Base-by-base conservation (phyloP, 1,140 invertebrate genomes). In the Cecropterus lyciades region DNA sequence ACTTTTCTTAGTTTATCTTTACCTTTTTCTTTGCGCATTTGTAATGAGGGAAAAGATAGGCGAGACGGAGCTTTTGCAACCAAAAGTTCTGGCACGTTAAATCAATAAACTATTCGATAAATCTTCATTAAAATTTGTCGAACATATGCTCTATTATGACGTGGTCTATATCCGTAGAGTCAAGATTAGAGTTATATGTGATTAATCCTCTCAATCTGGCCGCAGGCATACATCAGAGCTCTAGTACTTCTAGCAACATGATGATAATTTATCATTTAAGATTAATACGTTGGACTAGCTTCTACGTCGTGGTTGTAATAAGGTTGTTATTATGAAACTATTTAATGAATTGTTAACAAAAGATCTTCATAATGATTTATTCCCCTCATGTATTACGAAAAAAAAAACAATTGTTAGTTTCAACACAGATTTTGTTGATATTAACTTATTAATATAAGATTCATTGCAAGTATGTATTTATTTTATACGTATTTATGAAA, bases 241-340 rank as follows among this genome's bases (percentile, higher is more conserved):
- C 7, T 52, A 16, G 14, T n/a, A n/a, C n/a, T 53, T 53, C 14
- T 37, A 33, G 14, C 24, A 17, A 37, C 49, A 24, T 52, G 51
- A 17, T 11, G 30, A 53, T 40, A 27, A 53, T 53, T 53, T 16
- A 37, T 53, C 51, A 53, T 53, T 16, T 4, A 15, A 37, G 51
- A 53, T 53, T 53, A 53, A 53, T 55, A 55, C 33, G 37, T 55
- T 55, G 11, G 6, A 6, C n/a, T 14, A 14, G 40, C 40, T 43
- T 4, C n/a, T 43, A 43, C 13, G 11, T 43, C 13, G n/a, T 5
- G 40, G 40, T 43, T 6, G n/a, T 43, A 14, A 14, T 43, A 14
- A 37, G 9, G n/a, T 14, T 43, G n/a, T 43, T 43, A 43, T 43
- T 43, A 43, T 14, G 40, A 14, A 43, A 43, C 1, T 43, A 14